Evolutionary conservation across 2,797 vertebrate genomes (phyloP), one percentile per base, ranked within the genome.

Genomic region (Gobionotothen gibberifrons): DNA sequence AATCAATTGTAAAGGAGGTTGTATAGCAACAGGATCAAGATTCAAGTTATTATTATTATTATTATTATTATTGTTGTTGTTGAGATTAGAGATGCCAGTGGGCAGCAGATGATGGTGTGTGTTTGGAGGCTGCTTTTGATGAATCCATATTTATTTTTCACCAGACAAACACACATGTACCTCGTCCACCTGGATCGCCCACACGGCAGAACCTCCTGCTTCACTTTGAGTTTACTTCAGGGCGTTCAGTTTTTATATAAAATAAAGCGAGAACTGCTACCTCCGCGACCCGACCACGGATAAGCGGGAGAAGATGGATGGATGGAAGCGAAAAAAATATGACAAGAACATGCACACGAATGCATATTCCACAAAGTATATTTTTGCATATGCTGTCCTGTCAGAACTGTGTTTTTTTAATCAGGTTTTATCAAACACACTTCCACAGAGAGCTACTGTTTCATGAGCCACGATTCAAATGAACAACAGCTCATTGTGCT

Each of bases 351-450:
- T 16, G 5, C 63, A 69, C 43, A 52, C n/a, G 29, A 78, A 60
- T 60, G n/a, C 80, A 75, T 85, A 82, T 78, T 82, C 59, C 75
- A 66, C 71, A 82, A 82, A 87, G 79, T 87, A 66, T 91, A 85
- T 90, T 93, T 91, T 91, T 92, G 82, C 83, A 88, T 83, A 76
- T 1, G 9, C 46, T 78, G 81, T 86, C 42, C 59, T 71, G 57
- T 76, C 43, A 67, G 51, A 74, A 53, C 52, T 59, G 57, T 65
- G 39, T 57, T 67, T 56, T 52, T 68, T 53, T 60, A 52, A 47
- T 63, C 22, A 32, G 51, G 48, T 68, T 78, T 44, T 69, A 64
- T 55, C 76, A 17, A 39, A 48, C 19, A 48, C 19, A 53, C 75
- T 74, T 61, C 15, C 42, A 61, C 67, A 61, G 32, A 84, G 46